These are phyloP conservation scores for Leucoma salicis DNA, from an alignment of 2,888 invertebrate genomes.

Conservation along the genomic window DNA sequence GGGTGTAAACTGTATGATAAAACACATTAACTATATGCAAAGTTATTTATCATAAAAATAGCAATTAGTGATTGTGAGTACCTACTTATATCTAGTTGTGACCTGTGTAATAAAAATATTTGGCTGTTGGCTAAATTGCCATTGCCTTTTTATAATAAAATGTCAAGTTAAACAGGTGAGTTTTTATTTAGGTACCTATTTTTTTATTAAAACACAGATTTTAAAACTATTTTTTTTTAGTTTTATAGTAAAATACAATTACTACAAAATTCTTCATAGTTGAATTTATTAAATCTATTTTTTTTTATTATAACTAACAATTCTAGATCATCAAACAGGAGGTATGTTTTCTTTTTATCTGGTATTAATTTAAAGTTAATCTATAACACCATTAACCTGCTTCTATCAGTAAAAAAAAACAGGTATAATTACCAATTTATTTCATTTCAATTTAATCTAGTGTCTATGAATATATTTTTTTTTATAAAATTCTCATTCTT, in stretches of 20 bases:
- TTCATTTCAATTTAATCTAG: too few species aligned
- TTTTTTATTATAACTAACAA: not conserved
- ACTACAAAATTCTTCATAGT: not conserved
- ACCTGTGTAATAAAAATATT: constrained; percentile 25
- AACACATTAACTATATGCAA: constrained; percentile 35
- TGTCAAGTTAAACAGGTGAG: constrained; percentile 22
- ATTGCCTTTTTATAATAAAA: constrained; percentile 10
- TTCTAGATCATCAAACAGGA: not conserved
- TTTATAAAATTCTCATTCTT: too few species aligned
- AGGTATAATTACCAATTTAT: too few species aligned
- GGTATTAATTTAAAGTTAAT: not conserved
- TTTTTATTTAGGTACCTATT: constrained; percentile 2
- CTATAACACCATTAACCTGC: constrained; percentile 1
- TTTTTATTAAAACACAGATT: not conserved
- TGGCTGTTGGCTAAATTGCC: constrained; percentile 15
- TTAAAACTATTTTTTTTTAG: not conserved
- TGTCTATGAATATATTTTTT: too few species aligned
- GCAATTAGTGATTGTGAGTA: constrained; percentile 37
- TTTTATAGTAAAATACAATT: not conserved
- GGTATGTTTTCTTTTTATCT: not conserved
- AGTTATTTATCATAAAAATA: constrained; percentile 35
- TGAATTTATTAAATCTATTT: not conserved
- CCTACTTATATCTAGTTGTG: constrained; percentile 8
- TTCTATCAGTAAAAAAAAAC: not conserved
- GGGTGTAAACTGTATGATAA: constrained; percentile 70